These are phyloP conservation scores for Acanthosepion pharaonis DNA, from an alignment of 2,888 invertebrate genomes.

Conservation along the genomic window DNA sequence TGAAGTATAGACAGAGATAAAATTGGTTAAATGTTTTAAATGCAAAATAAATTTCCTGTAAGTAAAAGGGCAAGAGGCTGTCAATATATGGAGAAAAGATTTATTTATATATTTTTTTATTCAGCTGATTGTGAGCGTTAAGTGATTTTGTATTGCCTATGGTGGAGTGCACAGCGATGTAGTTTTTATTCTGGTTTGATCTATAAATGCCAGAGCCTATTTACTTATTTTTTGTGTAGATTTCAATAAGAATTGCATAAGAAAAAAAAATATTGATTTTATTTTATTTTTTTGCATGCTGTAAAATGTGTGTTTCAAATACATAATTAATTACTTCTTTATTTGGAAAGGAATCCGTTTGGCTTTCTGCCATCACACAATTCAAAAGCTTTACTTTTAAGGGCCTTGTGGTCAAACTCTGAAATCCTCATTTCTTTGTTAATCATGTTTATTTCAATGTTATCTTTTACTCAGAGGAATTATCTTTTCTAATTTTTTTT, in stretches of 20 bases:
- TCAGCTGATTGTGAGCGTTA: background rate
- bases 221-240: background rate
- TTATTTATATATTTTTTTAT: background rate
- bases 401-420: too few species aligned
- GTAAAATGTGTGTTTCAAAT: background rate
- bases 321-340: background rate
- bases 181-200: background rate
- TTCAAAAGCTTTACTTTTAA: too few species aligned
- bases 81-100: background rate
- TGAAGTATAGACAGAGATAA: background rate
- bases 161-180: background rate
- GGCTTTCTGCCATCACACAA: too few species aligned
- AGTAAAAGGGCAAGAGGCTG: background rate
- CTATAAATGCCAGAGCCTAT: background rate
- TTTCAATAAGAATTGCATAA: background rate
- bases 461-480: too few species aligned
- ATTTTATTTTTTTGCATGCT: background rate
- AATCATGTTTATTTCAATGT: too few species aligned
- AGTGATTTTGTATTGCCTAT: background rate
- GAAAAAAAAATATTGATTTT: background rate
- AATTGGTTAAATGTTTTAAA: conserved; percentile 18
- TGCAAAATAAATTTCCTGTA: background rate
- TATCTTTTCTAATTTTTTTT: too few species aligned
- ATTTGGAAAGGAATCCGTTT: too few species aligned
- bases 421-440: too few species aligned